Evolutionary conservation across 2,888 invertebrate species (phyloP).

Genomic region (Hirtodrosophila histrioides): DNA sequence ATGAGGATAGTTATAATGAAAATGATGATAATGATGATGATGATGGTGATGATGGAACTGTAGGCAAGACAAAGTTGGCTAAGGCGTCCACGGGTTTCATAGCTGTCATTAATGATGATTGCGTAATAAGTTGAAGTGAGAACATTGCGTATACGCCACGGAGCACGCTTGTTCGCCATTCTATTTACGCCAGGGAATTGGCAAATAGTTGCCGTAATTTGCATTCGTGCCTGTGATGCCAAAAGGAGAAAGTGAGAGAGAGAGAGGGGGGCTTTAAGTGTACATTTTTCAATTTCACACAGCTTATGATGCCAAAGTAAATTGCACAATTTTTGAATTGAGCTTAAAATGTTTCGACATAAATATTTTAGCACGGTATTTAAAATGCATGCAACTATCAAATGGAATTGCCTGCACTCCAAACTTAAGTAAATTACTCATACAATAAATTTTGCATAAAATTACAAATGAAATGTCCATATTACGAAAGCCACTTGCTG

Average conservation of each 20-base stretch:
- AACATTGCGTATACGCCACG: constrained; percentile 50
- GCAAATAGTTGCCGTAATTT: constrained; percentile 18
- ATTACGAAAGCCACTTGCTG: constrained; percentile 42
- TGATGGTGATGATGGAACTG: constrained; percentile 25
- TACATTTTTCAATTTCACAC: constrained; percentile 24
- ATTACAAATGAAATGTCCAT: constrained; percentile 52
- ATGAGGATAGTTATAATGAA: constrained; percentile 36
- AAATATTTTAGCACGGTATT: constrained; percentile 55
- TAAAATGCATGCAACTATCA: constrained; percentile 42
- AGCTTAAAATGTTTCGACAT: constrained; percentile 49
- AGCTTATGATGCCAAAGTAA: constrained; percentile 41
- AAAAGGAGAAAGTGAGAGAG: neutral
- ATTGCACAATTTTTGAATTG: constrained; percentile 42
- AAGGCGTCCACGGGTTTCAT: constrained; percentile 22
- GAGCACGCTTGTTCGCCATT: neutral
- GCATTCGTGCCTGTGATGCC: neutral
- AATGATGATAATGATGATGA: constrained; percentile 23
- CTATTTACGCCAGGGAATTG: constrained; percentile 44
- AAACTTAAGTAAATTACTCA: constrained; percentile 69
- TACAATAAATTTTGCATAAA: constrained; percentile 48
- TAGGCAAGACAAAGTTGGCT: constrained; percentile 40
- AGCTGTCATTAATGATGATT: constrained; percentile 53
- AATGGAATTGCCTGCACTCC: constrained; percentile 48
- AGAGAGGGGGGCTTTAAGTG: constrained; percentile 30
- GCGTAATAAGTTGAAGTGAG: constrained; percentile 22